These are phyloP conservation scores for Philonicus albiceps DNA, from an alignment of 2,888 invertebrate genomes.

Conservation along the genomic window DNA sequence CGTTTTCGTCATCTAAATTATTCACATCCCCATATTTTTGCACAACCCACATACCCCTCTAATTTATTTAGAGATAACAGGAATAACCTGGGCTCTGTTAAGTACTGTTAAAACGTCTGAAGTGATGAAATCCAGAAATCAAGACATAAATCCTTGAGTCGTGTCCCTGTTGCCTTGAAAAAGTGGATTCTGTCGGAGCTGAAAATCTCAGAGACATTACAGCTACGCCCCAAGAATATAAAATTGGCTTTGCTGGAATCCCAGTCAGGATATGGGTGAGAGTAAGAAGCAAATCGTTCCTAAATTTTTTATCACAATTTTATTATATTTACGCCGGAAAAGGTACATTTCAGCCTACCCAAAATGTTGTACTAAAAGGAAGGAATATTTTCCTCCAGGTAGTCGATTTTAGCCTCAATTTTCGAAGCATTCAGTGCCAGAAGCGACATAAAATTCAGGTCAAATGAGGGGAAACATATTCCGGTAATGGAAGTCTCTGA, in stretches of 20 bases:
- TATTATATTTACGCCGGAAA: conserved; percentile 30
- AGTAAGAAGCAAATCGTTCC: conserved; percentile 31
- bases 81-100: neutral
- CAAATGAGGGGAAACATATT: conserved; percentile 25
- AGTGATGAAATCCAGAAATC: neutral
- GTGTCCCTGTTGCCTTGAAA: conserved; percentile 16
- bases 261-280: neutral
- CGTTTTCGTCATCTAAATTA: neutral
- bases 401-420: neutral
- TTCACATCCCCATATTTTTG: neutral
- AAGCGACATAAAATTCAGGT: conserved; percentile 33
- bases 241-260: conserved; percentile 27
- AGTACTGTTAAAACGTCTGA: neutral
- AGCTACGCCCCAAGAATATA: conserved; percentile 24
- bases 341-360: neutral
- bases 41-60: neutral
- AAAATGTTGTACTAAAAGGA: neutral
- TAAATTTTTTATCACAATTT: conserved; percentile 38
- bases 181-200: conserved; percentile 24
- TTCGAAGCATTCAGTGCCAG: neutral
- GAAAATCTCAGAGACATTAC: conserved; percentile 29
- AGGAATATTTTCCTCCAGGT: conserved; percentile 8
- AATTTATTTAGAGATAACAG: neutral
- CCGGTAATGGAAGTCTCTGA: conserved; percentile 13
- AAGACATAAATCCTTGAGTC: neutral